Base-by-base conservation (phyloP, 2,797 vertebrate species). In the Chelmon rostratus region DNA sequence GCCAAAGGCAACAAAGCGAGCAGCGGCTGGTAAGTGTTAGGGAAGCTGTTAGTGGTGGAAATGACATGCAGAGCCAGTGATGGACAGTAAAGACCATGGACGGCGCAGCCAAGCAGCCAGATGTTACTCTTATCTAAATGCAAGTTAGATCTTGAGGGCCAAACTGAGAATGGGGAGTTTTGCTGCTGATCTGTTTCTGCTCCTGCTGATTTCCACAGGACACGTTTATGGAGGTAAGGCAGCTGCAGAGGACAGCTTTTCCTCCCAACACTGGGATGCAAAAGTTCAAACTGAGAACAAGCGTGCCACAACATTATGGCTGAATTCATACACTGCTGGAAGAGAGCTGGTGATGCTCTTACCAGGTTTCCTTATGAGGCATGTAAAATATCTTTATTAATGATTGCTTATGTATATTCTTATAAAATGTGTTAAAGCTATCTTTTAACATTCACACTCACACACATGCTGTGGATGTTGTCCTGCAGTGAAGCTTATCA, bases 151-250 rank as follows among this genome's bases (percentile, higher is more conserved):
- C 44, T 38, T 16, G 68, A 69, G 37, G 72, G 15, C 28, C 46
- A 31, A 8, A 74, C 11, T n/a, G 73, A 89, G 59, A 11, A 94
- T 91, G 94, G 83, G 80, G 68, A 80, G 58, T 44, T 86, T 88
- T 73, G 57, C 86, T 74, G 74, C 77, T 74, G 72, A 82, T 54
- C 40, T 93, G 44, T 76, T 93, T 72, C 83, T 94, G 8, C 54
- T 94, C 33, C 76, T 94, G 70, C 77, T 95, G 67, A 75, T 94
- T 70, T 84, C 78, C 57, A 76, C 84, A 2, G 86, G 88, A 86
- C 87, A 86, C 31, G 91, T 90, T 70, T 82, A 82, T 68, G 94
- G 88, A 94, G 95, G 95, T 96, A 90, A 91, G 90, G n/a, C 59
- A 31, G n/a, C 54, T 85, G 53, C 33, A 77, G 44, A 49, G 4